Conservation (phyloP, 1,140 invertebrate genomes). For the Probaryconus sp. region DNA sequence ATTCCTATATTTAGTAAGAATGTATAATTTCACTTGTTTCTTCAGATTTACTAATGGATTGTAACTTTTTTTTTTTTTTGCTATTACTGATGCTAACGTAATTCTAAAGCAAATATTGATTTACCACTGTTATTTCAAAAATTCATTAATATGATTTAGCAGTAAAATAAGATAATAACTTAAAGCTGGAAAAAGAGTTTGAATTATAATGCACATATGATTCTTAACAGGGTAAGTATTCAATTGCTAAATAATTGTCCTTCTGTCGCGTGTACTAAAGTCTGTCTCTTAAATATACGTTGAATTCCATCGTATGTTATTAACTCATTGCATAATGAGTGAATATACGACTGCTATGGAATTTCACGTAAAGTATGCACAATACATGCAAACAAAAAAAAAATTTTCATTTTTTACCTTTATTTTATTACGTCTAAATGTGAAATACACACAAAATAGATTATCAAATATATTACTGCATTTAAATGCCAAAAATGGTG, state of each 20-base stretch:
- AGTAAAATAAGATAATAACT: too few species aligned
- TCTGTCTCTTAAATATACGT: conserved; percentile 3
- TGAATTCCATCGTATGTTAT: neutral
- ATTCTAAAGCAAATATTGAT: conserved; percentile 34
- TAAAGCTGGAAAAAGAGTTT: too few species aligned
- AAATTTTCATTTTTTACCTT: too few species aligned
- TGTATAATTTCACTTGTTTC: conserved; percentile 34
- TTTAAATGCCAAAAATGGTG: too few species aligned
- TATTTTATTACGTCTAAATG: too few species aligned
- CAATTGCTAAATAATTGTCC: conserved; percentile 2
- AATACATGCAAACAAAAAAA: too few species aligned
- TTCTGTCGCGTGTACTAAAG: neutral
- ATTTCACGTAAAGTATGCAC: too few species aligned
- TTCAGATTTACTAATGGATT: conserved; percentile 4
- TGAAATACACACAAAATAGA: too few species aligned
- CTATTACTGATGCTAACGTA: conserved; percentile 3
- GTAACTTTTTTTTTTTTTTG: conserved; percentile 1
- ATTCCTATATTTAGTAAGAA: conserved; percentile 11
- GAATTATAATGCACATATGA: too few species aligned
- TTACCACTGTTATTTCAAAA: conserved; percentile 13
- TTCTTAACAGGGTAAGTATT: neutral
- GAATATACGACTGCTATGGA: conserved; percentile 1
- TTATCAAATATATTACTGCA: too few species aligned
- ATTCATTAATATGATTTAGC: too few species aligned
- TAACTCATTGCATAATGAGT: conserved; percentile 25